Conservation (phyloP, 1,140 invertebrate species). For the Vanessa tameamea region DNA sequence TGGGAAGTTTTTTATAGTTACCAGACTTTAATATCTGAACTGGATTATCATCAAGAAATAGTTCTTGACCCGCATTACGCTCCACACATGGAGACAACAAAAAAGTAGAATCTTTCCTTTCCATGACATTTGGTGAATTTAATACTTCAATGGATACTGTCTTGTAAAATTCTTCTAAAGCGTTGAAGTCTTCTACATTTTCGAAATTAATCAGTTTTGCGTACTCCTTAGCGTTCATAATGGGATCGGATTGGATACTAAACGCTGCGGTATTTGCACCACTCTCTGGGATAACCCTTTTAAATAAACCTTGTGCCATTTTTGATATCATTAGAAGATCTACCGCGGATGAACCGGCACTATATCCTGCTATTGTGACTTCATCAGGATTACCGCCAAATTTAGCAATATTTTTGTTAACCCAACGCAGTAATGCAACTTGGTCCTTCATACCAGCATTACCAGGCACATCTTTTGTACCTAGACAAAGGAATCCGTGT, state of each 20-base stretch:
- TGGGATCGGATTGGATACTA: slow-evolving; percentile 1
- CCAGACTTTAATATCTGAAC: slow-evolving; percentile 54
- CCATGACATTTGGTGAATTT: slow-evolving; percentile 31
- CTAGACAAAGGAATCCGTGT: slow-evolving; percentile 48
- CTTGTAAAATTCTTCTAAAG: slow-evolving; percentile 1
- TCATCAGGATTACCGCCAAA: slow-evolving; percentile 11
- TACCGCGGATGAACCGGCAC: neutral
- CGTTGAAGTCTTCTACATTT: slow-evolving; percentile 4
- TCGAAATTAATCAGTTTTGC: slow-evolving; percentile 6
- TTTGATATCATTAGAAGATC: slow-evolving; percentile 2
- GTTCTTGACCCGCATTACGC: slow-evolving; percentile 40
- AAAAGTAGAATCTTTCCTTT: slow-evolving; percentile 40
- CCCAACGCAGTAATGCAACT: slow-evolving; percentile 2
- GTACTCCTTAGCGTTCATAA: neutral
- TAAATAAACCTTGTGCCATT: slow-evolving; percentile 9
- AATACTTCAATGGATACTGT: slow-evolving; percentile 40
- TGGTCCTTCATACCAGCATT: slow-evolving; percentile 18
- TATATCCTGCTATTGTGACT: neutral
- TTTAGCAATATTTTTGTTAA: neutral
- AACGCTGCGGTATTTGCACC: neutral
- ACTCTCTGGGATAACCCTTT: slow-evolving; percentile 12
- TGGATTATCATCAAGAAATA: slow-evolving; percentile 52
- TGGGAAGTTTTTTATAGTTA: slow-evolving; percentile 51
- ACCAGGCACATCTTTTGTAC: slow-evolving; percentile 38
- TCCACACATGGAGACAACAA: slow-evolving; percentile 55